Base-by-base conservation (phyloP, 2,113 vertebrate genomes). In the Gnathonemus echidnorhynchus region DNA sequence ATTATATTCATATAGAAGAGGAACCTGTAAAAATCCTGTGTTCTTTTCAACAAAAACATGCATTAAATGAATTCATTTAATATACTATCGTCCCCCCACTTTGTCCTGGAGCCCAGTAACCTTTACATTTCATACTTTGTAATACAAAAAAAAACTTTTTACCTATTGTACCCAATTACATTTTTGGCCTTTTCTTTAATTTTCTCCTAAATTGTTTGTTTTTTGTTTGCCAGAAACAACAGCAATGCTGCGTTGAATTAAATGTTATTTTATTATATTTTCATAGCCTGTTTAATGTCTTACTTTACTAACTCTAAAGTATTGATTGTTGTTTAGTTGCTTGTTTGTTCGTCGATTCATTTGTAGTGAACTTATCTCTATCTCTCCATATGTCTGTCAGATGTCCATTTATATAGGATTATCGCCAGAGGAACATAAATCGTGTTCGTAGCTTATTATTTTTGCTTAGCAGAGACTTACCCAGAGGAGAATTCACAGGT, bases 401-500 rank as follows among this genome's bases (percentile, higher is more conserved):
- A 80, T 80, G 5, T 80, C 35, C 35, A 8, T 80, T 42, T 19
- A 42, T 80, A 80, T 39, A 80, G 74, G 74, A 80, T 80, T 42
- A 80, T 42, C 13, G 5, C 11, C 31, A 80, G 31, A 19, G 17
- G 17, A 80, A 80, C 62, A 70, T 31, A 70, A 31, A 70, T 27
- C 62, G 8, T 80, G 74, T 80, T 80, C 0, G 2, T 80, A 19
- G 5, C 15, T 80, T 80, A 80, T 39, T 77, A 77, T 42, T 42
- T 42, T 7, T 7, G 74, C 74, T 6, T 39, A 80, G 17, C 35
- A 19, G 15, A 80, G 35, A 80, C 5, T 39, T 77, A 39, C 15
- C 15, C 74, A 80, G 74, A 80, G 74, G 74, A 80, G 74, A 80
- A 80, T 42, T 80, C 74, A 80, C 74, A 80, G 74, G 31, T 80